phyloP scores from a whole-genome alignment of 2,113 vertebrate species.

The Odontesthes bonariensis region DNA sequence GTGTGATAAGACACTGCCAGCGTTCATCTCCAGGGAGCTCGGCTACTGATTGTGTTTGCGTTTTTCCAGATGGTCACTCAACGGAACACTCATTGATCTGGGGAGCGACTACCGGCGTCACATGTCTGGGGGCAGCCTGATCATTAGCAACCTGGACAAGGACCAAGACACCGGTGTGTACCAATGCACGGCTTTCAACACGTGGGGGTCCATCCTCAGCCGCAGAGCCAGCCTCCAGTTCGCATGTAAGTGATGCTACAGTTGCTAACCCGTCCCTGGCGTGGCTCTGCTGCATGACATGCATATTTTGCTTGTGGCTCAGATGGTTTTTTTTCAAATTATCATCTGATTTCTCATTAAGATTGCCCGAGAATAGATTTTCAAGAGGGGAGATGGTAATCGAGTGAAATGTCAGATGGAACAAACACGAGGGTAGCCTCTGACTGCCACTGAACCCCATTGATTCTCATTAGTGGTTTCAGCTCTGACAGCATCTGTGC shows the following conservation, averaged over 20 bases:
- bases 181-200: constrained; percentile 86
- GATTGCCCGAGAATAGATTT: constrained; percentile 67
- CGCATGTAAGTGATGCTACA: constrained; percentile 86
- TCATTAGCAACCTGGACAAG: constrained; percentile 85
- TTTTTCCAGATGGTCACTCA: constrained; percentile 90
- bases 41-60: constrained; percentile 85
- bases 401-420: constrained; percentile 74
- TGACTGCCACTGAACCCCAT: constrained; percentile 75
- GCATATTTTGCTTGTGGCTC: constrained; percentile 16
- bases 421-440: constrained; percentile 72
- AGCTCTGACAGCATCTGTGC: constrained; percentile 68
- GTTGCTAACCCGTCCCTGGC: constrained; percentile 23
- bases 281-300: constrained; percentile 2
- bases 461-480: constrained; percentile 79
- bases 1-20: constrained; percentile 73
- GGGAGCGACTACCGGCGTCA: constrained; percentile 84
- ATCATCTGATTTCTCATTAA: constrained; percentile 52
- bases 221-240: constrained; percentile 86
- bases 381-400: constrained; percentile 69
- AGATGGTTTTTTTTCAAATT: constrained; percentile 14
- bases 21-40: constrained; percentile 64
- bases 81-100: constrained; percentile 87
- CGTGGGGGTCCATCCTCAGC: constrained; percentile 84
- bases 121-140: constrained; percentile 85
- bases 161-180: constrained; percentile 86